phyloP scores from a whole-genome alignment of 2,797 vertebrate species.

The Crocidura indochinensis region DNA sequence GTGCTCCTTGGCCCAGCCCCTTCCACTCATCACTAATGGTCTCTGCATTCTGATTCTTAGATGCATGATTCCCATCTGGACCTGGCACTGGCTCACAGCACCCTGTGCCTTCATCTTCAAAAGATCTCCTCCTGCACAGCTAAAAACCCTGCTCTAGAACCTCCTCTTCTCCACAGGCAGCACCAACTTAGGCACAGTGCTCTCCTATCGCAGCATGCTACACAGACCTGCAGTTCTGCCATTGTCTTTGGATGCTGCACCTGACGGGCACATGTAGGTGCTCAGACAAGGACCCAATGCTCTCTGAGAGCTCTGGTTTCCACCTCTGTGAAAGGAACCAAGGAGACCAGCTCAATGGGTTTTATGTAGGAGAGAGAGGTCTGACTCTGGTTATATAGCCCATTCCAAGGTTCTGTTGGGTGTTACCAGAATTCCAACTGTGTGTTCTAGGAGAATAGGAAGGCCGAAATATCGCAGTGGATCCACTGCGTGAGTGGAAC shows the following conservation, averaged over 20 bases:
- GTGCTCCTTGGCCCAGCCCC: background rate
- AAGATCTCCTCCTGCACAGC: background rate
- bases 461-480: background rate
- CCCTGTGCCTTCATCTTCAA: background rate
- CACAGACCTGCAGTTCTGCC: background rate
- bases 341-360: background rate
- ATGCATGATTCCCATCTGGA: background rate
- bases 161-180: background rate
- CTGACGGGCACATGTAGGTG: background rate
- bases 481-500: conserved; percentile 5
- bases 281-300: background rate
- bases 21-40: background rate
- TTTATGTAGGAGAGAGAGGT: background rate
- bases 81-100: background rate
- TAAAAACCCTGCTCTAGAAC: background rate
- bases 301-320: conserved; percentile 1
- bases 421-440: background rate
- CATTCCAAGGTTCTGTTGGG: background rate
- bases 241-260: background rate
- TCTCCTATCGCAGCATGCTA: background rate
- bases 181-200: background rate
- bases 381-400: background rate
- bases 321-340: background rate
- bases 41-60: background rate
- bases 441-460: background rate